phyloP scores from a whole-genome alignment of 2,888 invertebrate species.

The Tyria jacobaeae region DNA sequence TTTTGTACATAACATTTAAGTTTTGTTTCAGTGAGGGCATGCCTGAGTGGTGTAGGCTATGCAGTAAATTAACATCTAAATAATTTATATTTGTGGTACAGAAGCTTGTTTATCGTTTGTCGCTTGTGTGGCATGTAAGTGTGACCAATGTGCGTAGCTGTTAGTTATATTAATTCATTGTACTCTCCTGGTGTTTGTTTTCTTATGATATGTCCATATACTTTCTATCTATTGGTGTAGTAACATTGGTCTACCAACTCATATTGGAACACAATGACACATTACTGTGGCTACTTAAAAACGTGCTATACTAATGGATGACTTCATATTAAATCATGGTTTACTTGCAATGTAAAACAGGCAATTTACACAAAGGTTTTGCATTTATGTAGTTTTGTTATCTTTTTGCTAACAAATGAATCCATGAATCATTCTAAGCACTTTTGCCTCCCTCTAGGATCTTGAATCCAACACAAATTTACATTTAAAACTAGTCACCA shows the following conservation, averaged over 20 bases:
- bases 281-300: constrained; percentile 20
- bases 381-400: constrained; percentile 45
- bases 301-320: constrained; percentile 21
- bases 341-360: constrained; percentile 29
- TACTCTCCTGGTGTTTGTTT: constrained; percentile 27
- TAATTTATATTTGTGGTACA: constrained; percentile 46
- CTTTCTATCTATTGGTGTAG: constrained; percentile 15
- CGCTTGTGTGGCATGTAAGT: constrained; percentile 25
- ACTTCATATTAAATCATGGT: constrained; percentile 33
- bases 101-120: constrained; percentile 24
- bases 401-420: constrained; percentile 36
- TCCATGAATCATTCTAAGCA: constrained; percentile 44
- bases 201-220: constrained; percentile 20
- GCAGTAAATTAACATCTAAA: constrained; percentile 59
- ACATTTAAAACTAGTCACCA: constrained; percentile 54
- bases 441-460: constrained; percentile 42
- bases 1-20: constrained; percentile 39
- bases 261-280: constrained; percentile 5
- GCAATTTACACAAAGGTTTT: constrained; percentile 41
- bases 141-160: constrained; percentile 46
- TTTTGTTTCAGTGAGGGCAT: constrained; percentile 36
- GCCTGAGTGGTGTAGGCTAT: constrained; percentile 42
- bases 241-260: background rate
- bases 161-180: constrained; percentile 35
- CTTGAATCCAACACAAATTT: constrained; percentile 48